Base-by-base conservation (phyloP, 1,140 invertebrate genomes). In the Cephus cinctus region DNA sequence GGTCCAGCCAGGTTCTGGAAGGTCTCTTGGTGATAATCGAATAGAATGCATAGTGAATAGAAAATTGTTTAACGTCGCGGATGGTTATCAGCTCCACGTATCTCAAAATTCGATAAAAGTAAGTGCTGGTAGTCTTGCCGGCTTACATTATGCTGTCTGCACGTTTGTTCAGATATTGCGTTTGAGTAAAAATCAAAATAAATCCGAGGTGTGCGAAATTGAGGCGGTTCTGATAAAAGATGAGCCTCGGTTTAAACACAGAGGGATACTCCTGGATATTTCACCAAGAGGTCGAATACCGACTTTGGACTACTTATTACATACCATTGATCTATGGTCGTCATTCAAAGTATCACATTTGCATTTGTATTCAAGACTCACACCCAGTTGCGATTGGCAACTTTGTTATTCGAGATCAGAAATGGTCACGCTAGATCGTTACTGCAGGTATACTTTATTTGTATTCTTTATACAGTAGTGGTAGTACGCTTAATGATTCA, bases 341-440 rank as follows among this genome's bases (percentile, higher is more conserved):
- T 77, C 78, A 0, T 72, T 86, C n/a, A 86, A 86, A 67, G 71
- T 85, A 15, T 85, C 83, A 48, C 80, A 83, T 54, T 38, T 83
- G 5, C 81, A 83, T 60, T 61, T 83, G 3, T 80, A 81, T 31
- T 76, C 78, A n/a, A 65, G 80, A 49, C 56, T 82, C 12, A 69
- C 71, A 5, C 67, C 77, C 2, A 75, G 73, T 49, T 71, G 73
- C 42, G 74, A 79, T 18, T 79, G 78, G 79, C 73, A 80, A 22
- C 55, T 80, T 9, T 76, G 78, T 35, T 82, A 80, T 43, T 69
- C 77, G 0, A 77, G 77, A 54, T 78, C 79, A 50, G 83, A 85
- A 59, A 76, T 86, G 61, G 72, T 85, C 9, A 81, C 82, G 3
- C 63, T 87, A n/a, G 83, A 83, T 54, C 73, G 81, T 23, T 84